Evolutionary conservation across 2,797 vertebrate genomes (phyloP).

Genomic region (Furcifer pardalis): DNA sequence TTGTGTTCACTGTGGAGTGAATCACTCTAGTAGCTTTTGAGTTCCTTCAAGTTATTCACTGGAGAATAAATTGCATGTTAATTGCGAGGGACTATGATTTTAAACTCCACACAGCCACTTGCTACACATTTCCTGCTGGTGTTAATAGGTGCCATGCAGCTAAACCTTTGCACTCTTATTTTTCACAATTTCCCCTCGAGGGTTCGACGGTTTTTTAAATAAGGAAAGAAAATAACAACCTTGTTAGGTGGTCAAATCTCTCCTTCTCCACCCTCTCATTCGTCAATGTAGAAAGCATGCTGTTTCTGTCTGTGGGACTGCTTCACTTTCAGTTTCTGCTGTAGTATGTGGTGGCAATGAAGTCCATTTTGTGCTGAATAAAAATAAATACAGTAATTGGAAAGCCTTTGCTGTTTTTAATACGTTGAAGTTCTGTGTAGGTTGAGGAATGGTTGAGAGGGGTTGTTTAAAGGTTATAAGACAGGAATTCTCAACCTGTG

Average conservation of each 20-base stretch:
- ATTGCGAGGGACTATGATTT: slow-evolving; percentile 40
- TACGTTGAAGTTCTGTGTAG: neutral
- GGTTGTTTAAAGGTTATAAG: neutral
- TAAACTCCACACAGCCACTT: slow-evolving; percentile 42
- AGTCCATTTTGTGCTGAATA: slow-evolving; percentile 43
- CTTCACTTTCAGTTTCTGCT: slow-evolving; percentile 25
- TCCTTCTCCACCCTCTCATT: slow-evolving; percentile 14
- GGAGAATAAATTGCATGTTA: slow-evolving; percentile 6
- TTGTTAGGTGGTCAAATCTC: slow-evolving; percentile 43
- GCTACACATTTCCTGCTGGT: slow-evolving; percentile 56
- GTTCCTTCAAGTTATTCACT: slow-evolving; percentile 19
- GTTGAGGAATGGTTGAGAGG: neutral
- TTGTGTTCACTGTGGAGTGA: neutral
- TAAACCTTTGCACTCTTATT: slow-evolving; percentile 58
- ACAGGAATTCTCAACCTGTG: no score
- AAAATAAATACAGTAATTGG: slow-evolving; percentile 41
- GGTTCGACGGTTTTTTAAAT: slow-evolving; percentile 57
- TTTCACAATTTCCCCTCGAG: slow-evolving; percentile 50
- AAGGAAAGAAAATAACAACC: slow-evolving; percentile 42
- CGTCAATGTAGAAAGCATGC: slow-evolving; percentile 28
- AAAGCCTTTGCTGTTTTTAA: slow-evolving; percentile 35
- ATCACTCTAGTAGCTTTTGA: slow-evolving; percentile 30
- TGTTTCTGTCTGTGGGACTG: slow-evolving; percentile 28
- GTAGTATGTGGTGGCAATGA: slow-evolving; percentile 23
- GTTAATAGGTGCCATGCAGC: slow-evolving; percentile 64